phyloP scores from a whole-genome alignment of 2,888 invertebrate genomes.

The Eulithis testata region DNA sequence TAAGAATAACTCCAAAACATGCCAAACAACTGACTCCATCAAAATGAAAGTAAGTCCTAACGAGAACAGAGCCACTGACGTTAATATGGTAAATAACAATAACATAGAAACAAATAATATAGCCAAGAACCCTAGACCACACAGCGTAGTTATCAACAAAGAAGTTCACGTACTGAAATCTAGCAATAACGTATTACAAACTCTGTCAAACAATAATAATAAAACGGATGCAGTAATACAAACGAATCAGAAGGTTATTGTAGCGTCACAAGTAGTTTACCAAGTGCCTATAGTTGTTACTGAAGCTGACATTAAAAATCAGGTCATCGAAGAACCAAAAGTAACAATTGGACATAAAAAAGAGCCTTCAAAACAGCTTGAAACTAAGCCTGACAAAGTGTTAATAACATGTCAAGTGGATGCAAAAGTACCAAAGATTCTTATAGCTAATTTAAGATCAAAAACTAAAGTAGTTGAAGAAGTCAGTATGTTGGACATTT shows the following conservation, averaged over 20 bases:
- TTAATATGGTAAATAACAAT: slow-evolving; percentile 27
- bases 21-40: slow-evolving; percentile 52
- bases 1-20: slow-evolving; percentile 66
- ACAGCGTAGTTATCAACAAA: slow-evolving; percentile 49
- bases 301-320: slow-evolving; percentile 62
- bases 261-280: slow-evolving; percentile 74
- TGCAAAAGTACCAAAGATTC: slow-evolving; percentile 69
- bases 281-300: slow-evolving; percentile 70
- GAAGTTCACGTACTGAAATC: slow-evolving; percentile 68
- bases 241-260: slow-evolving; percentile 66
- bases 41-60: slow-evolving; percentile 55
- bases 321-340: slow-evolving; percentile 56
- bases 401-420: slow-evolving; percentile 73
- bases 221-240: slow-evolving; percentile 60
- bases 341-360: slow-evolving; percentile 51
- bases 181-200: slow-evolving; percentile 64
- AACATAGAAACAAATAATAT: slow-evolving; percentile 38
- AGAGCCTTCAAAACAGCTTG: slow-evolving; percentile 57
- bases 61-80: slow-evolving; percentile 58
- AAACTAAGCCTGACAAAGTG: slow-evolving; percentile 67
- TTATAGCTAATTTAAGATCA: slow-evolving; percentile 68
- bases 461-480: slow-evolving; percentile 64
- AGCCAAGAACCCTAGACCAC: slow-evolving; percentile 49
- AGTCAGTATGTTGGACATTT: slow-evolving; percentile 79
- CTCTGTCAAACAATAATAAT: slow-evolving; percentile 60